phyloP scores from a whole-genome alignment of 2,888 invertebrate genomes.

The Pterostichus madidus region DNA sequence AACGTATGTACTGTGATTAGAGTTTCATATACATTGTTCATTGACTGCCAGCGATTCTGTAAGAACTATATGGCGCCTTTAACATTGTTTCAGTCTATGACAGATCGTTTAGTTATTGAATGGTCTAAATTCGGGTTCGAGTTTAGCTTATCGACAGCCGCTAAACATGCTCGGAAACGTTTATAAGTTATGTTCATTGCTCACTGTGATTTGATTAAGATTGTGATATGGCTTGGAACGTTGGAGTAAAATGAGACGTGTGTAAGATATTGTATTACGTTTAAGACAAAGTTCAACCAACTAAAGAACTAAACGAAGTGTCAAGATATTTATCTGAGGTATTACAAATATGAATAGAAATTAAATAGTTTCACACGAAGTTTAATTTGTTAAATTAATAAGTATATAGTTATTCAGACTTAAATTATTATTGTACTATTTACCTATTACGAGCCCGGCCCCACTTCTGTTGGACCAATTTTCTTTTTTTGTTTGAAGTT shows the following conservation, averaged over 20 bases:
- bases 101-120: neutral
- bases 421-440: no score
- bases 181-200: slow-evolving; percentile 51
- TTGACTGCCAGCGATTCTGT: neutral
- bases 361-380: neutral
- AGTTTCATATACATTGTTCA: slow-evolving; percentile 3
- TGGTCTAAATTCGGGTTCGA: neutral
- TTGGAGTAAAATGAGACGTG: slow-evolving; percentile 48
- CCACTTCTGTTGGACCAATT: no score
- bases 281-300: neutral
- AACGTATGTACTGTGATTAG: neutral
- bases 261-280: slow-evolving; percentile 31
- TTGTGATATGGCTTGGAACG: slow-evolving; percentile 33
- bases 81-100: neutral
- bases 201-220: slow-evolving; percentile 48
- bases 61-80: neutral
- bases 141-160: slow-evolving; percentile 2
- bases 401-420: no score
- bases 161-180: slow-evolving; percentile 11
- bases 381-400: neutral
- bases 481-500: no score
- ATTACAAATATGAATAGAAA: neutral
- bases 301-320: neutral
- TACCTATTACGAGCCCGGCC: no score
- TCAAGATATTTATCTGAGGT: neutral